Evolutionary conservation across 2,797 vertebrate species (phyloP), one percentile per base, ranked within the genome.

Genomic region (Psittacula echo): DNA sequence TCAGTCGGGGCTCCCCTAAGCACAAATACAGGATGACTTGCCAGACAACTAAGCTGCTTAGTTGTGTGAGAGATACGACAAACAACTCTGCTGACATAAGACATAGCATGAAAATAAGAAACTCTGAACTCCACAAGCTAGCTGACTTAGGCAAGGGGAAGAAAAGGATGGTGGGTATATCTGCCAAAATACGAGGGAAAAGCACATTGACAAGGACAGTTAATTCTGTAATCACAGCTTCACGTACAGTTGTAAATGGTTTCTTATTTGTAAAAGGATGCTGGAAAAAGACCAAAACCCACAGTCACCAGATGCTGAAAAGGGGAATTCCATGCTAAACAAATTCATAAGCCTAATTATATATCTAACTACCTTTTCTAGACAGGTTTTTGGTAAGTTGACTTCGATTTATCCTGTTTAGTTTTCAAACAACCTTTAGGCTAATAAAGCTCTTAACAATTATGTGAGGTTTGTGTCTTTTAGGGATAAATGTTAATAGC

Each of bases 311-410:
- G 90, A 95, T 90, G 80, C 67, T 26, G 48, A 79, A 88, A 90
- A 79, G 97, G 97, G 97, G 94, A 98, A 97, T 97, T 97, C 97
- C 97, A 80, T 9, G 13, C 54, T 72, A 87, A 95, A 39, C 78
- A 95, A 53, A 94, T 65, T 70, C 47, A 60, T 87, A 80, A 72
- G 79, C 42, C 71, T 93, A 89, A 91, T 95, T 79, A 83, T 6
- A 95, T 80, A 51, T 71, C 62, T 94, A 93, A 96, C 95, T 93
- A 93, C 85, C 93, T 95, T 95, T 96, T 96, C 93, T 87, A 92
- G 72, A 78, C 64, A 96, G 77, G 85, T 87, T 96, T 97, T 87
- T 90, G 90, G 89, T 96, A 97, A 78, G 83, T 16, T 91, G 76
- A 87, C 93, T 97, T 95, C 62, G 71, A 90, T 94, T 93, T 84